Evolutionary conservation across 2,797 vertebrate genomes (phyloP), one percentile per base, ranked within the genome.

Genomic region (Poecilia picta): DNA sequence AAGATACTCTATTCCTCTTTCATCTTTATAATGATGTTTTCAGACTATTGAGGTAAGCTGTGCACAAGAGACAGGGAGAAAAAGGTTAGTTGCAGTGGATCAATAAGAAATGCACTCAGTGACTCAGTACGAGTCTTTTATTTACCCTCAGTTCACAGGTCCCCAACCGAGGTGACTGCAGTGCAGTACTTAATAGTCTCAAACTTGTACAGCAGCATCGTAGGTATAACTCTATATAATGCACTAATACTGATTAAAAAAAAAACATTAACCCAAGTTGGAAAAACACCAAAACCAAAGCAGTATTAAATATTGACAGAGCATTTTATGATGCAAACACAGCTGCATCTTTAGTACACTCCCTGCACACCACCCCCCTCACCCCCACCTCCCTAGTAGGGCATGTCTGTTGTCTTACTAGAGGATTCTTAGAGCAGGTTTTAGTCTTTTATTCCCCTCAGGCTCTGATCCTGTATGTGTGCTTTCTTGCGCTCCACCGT

Each of bases 341-440:
- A 94, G 91, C 89, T 85, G 89, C 91, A 86, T 89, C 88, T 84
- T 72, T 80, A 76, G 77, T 71, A 81, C 74, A 79, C 86, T 64
- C 75, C 82, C 85, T 66, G 78, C 51, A 73, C 75, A 73, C 62
- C 84, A 75, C 85, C 87, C 23, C 8, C 0, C 49, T 0, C 23
- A 0, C 23, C 23, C 84, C 86, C 80, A 93, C 85, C 79, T 76
- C 39, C 70, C 74, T 76, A 75, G 89, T 87, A 89, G 85, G 86
- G 84, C 85, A 83, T 84, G 83, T 87, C 85, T 92, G 53, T 86
- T 87, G 86, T 83, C 89, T 93, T 95, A 94, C 95, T 95, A 92
- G 93, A 77, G 85, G 84, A 85, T 90, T 94, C 93, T 93, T 92
- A 88, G 89, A 93, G 90, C 89, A 85, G 85, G 89, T 87, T 93